Evolutionary conservation across 1,140 invertebrate species (phyloP), one percentile per base, ranked within the genome.

Genomic region (Camponotus floridanus): DNA sequence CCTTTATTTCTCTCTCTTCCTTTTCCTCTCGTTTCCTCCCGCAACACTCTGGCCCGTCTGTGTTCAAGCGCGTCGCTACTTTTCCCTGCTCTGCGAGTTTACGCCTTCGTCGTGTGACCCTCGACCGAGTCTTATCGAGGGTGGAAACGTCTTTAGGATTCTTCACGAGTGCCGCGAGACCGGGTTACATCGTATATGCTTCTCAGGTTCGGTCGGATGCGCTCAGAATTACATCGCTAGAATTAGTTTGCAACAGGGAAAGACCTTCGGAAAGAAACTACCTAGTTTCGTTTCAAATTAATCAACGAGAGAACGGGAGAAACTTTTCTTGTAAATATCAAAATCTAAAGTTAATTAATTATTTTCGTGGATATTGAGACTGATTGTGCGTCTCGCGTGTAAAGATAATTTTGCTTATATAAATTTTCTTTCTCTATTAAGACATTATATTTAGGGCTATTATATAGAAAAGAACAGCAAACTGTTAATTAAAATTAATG

Each of bases 141-240:
- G 70, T 85, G 74, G 85, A 91, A 92, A 88, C 86, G 89, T 92
- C 87, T 92, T 92, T 91, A 90, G 86, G 89, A 88, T 71, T 85
- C 88, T 76, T 33, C 86, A 21, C 86, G 51, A 26, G 64, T 74
- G 73, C 21, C n/a, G 26, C 59, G 67, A 67, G 68, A 68, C 87
- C 45, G 64, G 65, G 67, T 88, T 76, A 78, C 74, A 21, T 64
- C 62, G 39, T 61, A 45, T 5, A n/a, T 57, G 61, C 31, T 18
- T 59, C 71, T 85, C 74, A 11, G 48, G 8, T 78, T 78, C 45
- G 15, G 21, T 26, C 18, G 55, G 73, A 51, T 78, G 62, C 61
- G 61, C 71, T 76, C 76, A 26, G 33, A 65, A 36, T 78, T 31
- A 21, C 73, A 55, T 11, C 81, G n/a, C 57, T 39, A 33, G 4